Base-by-base conservation (phyloP, 35 echinoderm and acorn worm species). In the Lytechinus pictus region DNA sequence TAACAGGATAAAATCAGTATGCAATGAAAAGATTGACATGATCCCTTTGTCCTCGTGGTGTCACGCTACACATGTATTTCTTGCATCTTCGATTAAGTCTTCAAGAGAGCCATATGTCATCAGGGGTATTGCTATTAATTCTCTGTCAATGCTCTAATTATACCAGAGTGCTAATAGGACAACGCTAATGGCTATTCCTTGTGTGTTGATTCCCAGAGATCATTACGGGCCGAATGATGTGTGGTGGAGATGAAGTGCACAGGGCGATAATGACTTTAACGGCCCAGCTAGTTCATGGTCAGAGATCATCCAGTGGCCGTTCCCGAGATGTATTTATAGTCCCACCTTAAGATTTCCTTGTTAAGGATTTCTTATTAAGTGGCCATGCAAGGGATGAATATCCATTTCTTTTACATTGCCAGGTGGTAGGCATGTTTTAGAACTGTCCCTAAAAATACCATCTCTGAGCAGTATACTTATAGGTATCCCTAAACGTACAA, bases 131-230 rank as follows among this genome's bases (percentile, higher is more conserved):
- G 88, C 88, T 52, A 90, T 90, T 52, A 90, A 54, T 90, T 44
- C 88, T 12, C 88, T 14, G 52, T 51, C 88, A 90, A 90, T 90
- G 88, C 88, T 90, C 88, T 90, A 90, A 90, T 90, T 90, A 90
- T 54, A 12, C 16, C 21, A 44, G 28, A 54, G 29, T 90, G 28
- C 88, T 90, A 90, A 90, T 90, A 90, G 11, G 19, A 79, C 66
- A 8, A 90, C 88, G 27, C 88, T 90, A 52, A 90, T 90, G 27
- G 11, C 52, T 14, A 90, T 90, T 90, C 88, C 88, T n/a, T 21
- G 21, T 90, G 88, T 13, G 14, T 51, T 3, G 88, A 27, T 52
- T 90, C 13, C 66, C 11, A 51, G 88, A 21, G 88, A 90, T 90
- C 88, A 90, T 90, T 90, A 90, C 88, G 4, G 21, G 52, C 19